Evolutionary conservation across 2,797 vertebrate genomes (phyloP).

Genomic region (Sebastes umbrosus): DNA sequence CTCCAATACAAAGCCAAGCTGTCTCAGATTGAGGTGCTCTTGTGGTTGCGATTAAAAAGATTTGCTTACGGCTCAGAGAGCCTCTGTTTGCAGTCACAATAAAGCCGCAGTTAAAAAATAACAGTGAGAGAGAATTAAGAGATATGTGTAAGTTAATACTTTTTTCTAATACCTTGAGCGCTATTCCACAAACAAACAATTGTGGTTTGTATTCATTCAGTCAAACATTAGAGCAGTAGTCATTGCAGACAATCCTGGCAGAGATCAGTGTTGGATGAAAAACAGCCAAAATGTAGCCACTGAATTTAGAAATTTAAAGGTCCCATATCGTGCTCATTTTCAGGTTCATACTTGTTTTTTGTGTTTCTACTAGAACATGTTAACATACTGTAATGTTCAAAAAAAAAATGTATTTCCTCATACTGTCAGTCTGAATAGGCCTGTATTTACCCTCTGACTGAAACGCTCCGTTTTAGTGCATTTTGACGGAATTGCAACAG

Average conservation of each 20-base stretch:
- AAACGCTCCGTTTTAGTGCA: no score
- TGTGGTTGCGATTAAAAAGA: conserved; percentile 8
- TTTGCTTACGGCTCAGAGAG: neutral
- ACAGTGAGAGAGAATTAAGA: neutral
- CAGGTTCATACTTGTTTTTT: no score
- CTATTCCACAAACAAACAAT: neutral
- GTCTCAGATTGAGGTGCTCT: neutral
- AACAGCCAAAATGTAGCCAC: neutral
- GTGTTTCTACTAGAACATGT: no score
- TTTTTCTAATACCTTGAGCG: neutral
- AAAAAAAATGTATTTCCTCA: no score
- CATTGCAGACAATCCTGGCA: neutral
- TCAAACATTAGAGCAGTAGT: neutral
- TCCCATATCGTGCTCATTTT: no score
- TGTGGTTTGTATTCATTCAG: neutral
- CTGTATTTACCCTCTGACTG: no score
- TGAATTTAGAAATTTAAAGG: neutral
- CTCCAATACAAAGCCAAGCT: neutral
- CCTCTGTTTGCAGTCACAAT: neutral
- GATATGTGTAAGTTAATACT: neutral
- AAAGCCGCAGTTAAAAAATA: neutral
- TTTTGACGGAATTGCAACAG: no score
- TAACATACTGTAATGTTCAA: no score
- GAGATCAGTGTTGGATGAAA: neutral
- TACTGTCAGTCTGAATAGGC: no score